These are phyloP conservation scores for Eidolon helvum DNA, from an alignment of 2,113 vertebrate species.

Conservation along the genomic window DNA sequence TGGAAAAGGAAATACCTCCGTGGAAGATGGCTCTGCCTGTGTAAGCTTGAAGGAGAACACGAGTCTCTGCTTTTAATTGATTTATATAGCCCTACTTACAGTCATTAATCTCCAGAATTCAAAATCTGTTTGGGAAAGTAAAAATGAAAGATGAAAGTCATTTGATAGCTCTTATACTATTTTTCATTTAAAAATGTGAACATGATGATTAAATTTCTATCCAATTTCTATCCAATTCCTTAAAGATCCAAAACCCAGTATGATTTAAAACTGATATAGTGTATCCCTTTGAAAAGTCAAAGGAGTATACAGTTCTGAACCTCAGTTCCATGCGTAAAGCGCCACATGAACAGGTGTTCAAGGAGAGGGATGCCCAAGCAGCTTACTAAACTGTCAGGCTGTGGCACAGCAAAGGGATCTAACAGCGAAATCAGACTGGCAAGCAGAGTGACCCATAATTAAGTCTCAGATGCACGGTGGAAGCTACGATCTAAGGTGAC, in stretches of 20 bases:
- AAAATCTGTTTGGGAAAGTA: conserved; percentile 11
- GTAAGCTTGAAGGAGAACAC: conserved; percentile 3
- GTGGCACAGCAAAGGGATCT: neutral
- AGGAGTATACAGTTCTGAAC: neutral
- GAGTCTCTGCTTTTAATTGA: conserved; percentile 24
- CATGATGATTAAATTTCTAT: conserved; percentile 33
- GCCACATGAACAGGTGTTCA: too few species aligned
- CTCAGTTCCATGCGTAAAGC: neutral
- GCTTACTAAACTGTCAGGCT: neutral
- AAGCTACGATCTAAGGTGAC: neutral
- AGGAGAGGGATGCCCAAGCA: neutral
- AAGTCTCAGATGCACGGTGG: neutral
- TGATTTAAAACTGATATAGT: neutral
- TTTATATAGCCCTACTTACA: conserved; percentile 39
- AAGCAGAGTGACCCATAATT: neutral
- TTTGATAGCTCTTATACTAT: neutral
- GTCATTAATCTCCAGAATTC: conserved; percentile 42
- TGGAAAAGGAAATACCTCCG: neutral
- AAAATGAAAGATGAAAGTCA: conserved; percentile 57
- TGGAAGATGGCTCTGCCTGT: neutral
- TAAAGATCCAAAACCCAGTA: neutral
- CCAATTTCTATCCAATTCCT: neutral
- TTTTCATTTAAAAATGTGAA: conserved; percentile 52
- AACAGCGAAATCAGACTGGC: neutral
- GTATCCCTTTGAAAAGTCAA: neutral